A percentile compares a stretch with the other conserved stretches of the same genome.
These are phyloP conservation scores for rabbit (Oryctolagus cuniculus) DNA, from an alignment of 2,113 vertebrate genomes.

Conservation along the genomic window DNA sequence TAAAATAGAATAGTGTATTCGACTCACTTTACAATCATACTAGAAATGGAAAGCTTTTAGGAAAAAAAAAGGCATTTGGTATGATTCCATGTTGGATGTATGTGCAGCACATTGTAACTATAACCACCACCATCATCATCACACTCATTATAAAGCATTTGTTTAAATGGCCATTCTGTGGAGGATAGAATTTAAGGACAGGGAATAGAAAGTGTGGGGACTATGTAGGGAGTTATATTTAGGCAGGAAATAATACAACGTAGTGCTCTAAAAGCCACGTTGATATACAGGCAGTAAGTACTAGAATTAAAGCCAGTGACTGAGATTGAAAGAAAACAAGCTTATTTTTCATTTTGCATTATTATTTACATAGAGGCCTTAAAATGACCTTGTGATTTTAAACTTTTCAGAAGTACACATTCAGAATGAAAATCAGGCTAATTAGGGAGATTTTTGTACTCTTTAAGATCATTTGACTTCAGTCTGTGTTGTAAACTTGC, in stretches of 20 bases:
- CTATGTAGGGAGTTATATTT: not conserved
- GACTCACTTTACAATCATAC: conserved; percentile 5
- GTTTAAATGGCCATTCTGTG: not conserved
- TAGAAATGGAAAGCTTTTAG: conserved; percentile 48
- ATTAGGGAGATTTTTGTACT: not conserved
- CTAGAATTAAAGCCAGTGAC: not conserved
- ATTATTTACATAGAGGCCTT: not conserved
- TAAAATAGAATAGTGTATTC: conserved; percentile 16
- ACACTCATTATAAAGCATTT: not conserved
- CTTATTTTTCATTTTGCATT: conserved; percentile 24
- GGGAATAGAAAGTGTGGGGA: not conserved
- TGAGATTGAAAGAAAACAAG: not conserved
- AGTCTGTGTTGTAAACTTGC: conserved; percentile 46
- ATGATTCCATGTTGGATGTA: not conserved
- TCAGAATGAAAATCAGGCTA: conserved; percentile 13
- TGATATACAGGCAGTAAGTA: not conserved
- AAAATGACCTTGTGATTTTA: not conserved
- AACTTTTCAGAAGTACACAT: not conserved
- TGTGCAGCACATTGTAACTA: not conserved
- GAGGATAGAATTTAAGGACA: not conserved
- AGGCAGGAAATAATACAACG: not conserved
- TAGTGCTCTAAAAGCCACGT: not conserved
- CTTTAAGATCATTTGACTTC: not conserved
- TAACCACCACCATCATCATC: not conserved
- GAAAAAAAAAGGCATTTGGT: not conserved